Evolutionary conservation across 2,888 invertebrate genomes (phyloP), one percentile per base, ranked within the genome.

Genomic region (Phengaris alcon): DNA sequence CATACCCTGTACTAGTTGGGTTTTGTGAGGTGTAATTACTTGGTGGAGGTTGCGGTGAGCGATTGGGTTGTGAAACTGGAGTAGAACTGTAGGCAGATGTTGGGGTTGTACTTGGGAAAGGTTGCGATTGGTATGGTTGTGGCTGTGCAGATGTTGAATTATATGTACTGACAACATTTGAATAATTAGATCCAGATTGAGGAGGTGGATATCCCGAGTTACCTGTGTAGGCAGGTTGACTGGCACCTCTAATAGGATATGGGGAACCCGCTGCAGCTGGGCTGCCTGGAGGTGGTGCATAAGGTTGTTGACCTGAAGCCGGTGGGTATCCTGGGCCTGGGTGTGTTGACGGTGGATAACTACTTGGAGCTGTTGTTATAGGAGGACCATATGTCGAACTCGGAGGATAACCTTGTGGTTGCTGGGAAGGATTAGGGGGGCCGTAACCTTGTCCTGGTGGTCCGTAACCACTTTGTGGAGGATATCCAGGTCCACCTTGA

Each of bases 401-500:
- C 13, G 96, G 95, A 76, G 95, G 94, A 84, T 96, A 96, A 0
- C 95, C 95, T 81, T 96, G 96, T 52, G 95, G 95, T 86, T 95
- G 96, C 79, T 91, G 92, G 69, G 88, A 78, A 78, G 94, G 94
- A 79, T 95, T 95, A 51, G 96, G 95, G 22, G 95, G 95, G 4
- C 95, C 95, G 84, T 95, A 95, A 52, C 95, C 94, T 82, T 95
- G 95, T 76, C 93, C 94, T 74, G 95, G 95, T 75, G 95, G 95
- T 13, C 95, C 95, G 88, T 96, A 96, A 52, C 94, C 94, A 75
- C 94, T 94, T 84, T 96, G 96, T 74, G 96, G 96, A 69, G 96
- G 96, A 85, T 95, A 96, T 10, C 94, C 93, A 79, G 93, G 94
- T 77, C 93, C 92, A 80, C 93, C 94, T 82, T 94, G 93, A 82